phyloP scores from a whole-genome alignment of 2,888 invertebrate genomes.

The Limenitis camilla region DNA sequence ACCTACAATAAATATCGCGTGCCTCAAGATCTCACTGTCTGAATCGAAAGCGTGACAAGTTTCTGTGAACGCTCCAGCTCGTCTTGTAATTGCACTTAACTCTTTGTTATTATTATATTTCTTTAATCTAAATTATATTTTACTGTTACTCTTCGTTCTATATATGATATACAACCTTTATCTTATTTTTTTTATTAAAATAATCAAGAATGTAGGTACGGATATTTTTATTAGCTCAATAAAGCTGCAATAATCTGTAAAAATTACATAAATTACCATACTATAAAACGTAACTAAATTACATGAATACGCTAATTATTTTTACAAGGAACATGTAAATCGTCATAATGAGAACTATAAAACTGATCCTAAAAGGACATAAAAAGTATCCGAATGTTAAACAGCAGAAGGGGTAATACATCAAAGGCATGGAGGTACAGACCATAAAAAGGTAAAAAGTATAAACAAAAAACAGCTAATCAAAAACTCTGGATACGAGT shows the following conservation, averaged over 20 bases:
- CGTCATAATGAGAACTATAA: not conserved
- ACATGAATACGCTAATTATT: not conserved
- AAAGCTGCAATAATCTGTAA: too few relatives aligned
- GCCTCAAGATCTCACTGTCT: constrained; percentile 37
- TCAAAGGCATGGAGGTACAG: constrained; percentile 1
- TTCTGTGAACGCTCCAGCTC: constrained; percentile 33
- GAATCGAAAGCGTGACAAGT: constrained; percentile 66
- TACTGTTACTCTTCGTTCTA: too few relatives aligned
- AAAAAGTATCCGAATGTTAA: not conserved
- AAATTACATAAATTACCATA: too few relatives aligned
- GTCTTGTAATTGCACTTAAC: constrained; percentile 9
- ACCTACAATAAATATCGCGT: constrained; percentile 15
- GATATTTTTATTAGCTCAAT: not conserved
- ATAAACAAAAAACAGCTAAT: constrained; percentile 1
- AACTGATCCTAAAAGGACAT: not conserved
- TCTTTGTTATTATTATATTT: constrained; percentile 2
- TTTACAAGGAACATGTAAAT: not conserved
- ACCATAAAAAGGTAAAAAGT: not conserved
- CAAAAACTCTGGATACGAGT: not conserved
- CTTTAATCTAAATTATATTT: too few relatives aligned
- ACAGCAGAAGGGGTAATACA: constrained; percentile 6
- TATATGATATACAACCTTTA: too few relatives aligned
- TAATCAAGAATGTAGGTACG: not conserved
- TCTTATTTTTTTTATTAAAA: not conserved
- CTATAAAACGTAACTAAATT: not conserved